phyloP scores from a whole-genome alignment of 2,113 vertebrate species.

The Natator depressus region DNA sequence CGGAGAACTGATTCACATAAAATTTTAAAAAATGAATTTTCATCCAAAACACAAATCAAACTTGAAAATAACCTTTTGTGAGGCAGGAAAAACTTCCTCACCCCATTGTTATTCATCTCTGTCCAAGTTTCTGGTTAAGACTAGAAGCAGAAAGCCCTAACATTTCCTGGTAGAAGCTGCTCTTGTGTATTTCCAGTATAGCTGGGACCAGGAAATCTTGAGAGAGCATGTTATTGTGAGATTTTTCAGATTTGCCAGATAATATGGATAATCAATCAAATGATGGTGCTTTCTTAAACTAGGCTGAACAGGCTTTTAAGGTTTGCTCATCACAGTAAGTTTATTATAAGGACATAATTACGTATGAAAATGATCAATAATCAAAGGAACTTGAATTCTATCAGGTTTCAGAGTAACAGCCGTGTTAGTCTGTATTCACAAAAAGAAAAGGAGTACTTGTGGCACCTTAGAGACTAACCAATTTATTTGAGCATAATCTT shows the following conservation, averaged over 20 bases:
- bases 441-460: too few species aligned
- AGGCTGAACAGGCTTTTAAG: not conserved
- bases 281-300: not conserved
- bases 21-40: not conserved
- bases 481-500: too few species aligned
- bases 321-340: not conserved
- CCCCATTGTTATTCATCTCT: conserved; percentile 41
- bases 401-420: too few species aligned
- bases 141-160: not conserved
- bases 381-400: not conserved
- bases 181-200: conserved; percentile 13
- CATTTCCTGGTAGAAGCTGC: not conserved
- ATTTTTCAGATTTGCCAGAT: not conserved
- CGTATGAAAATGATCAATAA: not conserved
- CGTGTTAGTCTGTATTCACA: too few species aligned
- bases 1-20: not conserved
- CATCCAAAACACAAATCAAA: conserved; percentile 38
- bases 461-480: too few species aligned
- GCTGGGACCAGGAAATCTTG: not conserved
- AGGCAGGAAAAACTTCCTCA: conserved; percentile 1
- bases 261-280: not conserved
- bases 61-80: conserved; percentile 5
- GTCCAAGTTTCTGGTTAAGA: conserved; percentile 8
- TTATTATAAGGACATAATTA: not conserved
- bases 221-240: not conserved